These are phyloP conservation scores for Centropyge bicolor DNA, from an alignment of 2,797 vertebrate genomes.

Conservation along the genomic window DNA sequence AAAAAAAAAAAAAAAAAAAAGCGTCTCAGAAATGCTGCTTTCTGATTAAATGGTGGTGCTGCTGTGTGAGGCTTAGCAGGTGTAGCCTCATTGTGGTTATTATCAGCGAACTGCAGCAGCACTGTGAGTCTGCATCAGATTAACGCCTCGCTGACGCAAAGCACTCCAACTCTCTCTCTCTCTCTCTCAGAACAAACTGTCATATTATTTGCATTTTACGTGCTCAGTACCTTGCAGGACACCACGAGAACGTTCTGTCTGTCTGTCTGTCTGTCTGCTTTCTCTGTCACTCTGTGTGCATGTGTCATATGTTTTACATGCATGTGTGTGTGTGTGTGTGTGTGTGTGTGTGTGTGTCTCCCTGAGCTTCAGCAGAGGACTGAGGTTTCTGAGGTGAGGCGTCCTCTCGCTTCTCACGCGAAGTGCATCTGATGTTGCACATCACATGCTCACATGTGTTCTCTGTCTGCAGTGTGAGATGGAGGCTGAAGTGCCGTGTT, in stretches of 20 bases:
- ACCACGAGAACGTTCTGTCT: conserved; percentile 34
- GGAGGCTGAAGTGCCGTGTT: conserved; percentile 27
- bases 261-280: conserved; percentile 15
- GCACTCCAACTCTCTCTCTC: conserved; percentile 32
- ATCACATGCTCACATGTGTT: conserved; percentile 75
- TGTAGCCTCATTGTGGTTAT: conserved; percentile 86
- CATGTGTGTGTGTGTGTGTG: conserved; percentile 34
- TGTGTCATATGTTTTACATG: conserved; percentile 52
- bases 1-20: neutral
- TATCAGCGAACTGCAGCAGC: conserved; percentile 77
- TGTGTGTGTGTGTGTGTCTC: conserved; percentile 50
- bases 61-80: conserved; percentile 76
- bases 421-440: conserved; percentile 81
- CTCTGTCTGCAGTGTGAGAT: conserved; percentile 58
- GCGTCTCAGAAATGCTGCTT: conserved; percentile 45
- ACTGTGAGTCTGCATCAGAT: conserved; percentile 82
- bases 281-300: conserved; percentile 34
- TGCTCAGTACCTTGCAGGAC: conserved; percentile 13
- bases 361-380: conserved; percentile 62
- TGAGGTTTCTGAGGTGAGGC: conserved; percentile 85
- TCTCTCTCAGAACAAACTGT: conserved; percentile 48
- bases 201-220: conserved; percentile 26
- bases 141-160: conserved; percentile 55
- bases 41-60: conserved; percentile 59
- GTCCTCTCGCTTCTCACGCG: conserved; percentile 80